These are phyloP conservation scores for human (Homo sapiens) DNA, from an alignment of 2,113 vertebrate species.

Conservation along the genomic window DNA sequence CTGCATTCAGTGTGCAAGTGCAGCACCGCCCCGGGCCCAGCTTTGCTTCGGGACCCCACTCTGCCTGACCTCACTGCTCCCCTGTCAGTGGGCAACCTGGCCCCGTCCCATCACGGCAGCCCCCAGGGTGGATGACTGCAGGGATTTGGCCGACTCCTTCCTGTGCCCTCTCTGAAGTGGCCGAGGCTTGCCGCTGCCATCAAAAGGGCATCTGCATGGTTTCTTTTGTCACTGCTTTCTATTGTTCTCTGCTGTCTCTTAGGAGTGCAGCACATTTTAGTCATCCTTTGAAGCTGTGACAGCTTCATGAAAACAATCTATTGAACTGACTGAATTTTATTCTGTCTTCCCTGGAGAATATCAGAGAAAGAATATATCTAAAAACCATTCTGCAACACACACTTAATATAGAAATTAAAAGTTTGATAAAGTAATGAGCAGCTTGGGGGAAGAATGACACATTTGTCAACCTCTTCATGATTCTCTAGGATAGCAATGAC, in stretches of 20 bases:
- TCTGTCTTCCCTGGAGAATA: constrained; percentile 18
- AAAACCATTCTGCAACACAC: neutral
- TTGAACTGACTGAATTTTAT: neutral
- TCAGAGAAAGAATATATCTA: constrained; percentile 9
- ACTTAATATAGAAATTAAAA: constrained; percentile 17
- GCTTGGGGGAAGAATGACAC: neutral
- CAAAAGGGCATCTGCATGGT: neutral
- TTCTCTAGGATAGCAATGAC: neutral
- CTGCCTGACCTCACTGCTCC: too few species aligned
- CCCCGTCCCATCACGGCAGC: too few species aligned
- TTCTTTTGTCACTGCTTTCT: neutral
- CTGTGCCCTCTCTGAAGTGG: too few species aligned
- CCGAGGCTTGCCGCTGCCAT: too few species aligned
- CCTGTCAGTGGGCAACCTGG: too few species aligned
- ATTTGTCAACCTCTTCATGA: neutral
- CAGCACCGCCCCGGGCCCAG: too few species aligned
- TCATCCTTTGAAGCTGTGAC: neutral
- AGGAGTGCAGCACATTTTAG: neutral
- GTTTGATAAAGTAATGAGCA: neutral
- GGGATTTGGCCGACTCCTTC: too few species aligned
- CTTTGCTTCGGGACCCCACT: too few species aligned
- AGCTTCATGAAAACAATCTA: constrained; percentile 33
- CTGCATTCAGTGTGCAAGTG: too few species aligned
- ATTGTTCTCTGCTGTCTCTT: constrained; percentile 40
- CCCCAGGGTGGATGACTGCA: too few species aligned